These are phyloP conservation scores for Mylabris phalerata DNA, from an alignment of 1,140 invertebrate genomes.

Conservation along the genomic window DNA sequence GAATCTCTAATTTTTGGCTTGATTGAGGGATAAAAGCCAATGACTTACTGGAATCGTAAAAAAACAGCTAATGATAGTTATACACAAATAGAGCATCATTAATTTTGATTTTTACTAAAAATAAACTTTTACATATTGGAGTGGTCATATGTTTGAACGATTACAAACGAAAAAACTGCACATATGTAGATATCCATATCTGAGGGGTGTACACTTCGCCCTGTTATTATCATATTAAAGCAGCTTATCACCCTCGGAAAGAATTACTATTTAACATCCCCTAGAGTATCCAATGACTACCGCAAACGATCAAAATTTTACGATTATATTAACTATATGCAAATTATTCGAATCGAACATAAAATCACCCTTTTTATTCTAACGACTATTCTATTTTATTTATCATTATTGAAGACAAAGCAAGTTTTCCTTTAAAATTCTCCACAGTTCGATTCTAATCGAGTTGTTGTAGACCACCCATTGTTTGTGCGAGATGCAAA, in stretches of 20 bases:
- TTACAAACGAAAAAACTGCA: slow-evolving; percentile 4
- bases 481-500: not conserved
- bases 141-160: not conserved
- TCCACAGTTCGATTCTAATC: slow-evolving; percentile 7
- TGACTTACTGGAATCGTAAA: slow-evolving; percentile 1
- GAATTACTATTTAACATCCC: too few relatives aligned
- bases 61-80: not conserved
- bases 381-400: too few relatives aligned
- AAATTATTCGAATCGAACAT: not conserved
- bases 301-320: not conserved
- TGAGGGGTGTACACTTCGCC: slow-evolving; percentile 2
- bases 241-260: slow-evolving; percentile 4
- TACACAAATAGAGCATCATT: too few relatives aligned
- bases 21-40: slow-evolving; percentile 1
- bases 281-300: too few relatives aligned
- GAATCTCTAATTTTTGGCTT: slow-evolving; percentile 7
- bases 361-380: not conserved
- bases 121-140: not conserved
- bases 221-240: slow-evolving; percentile 11
- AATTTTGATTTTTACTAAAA: not conserved
- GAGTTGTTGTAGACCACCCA: slow-evolving; percentile 7
- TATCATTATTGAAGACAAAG: too few relatives aligned
- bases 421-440: not conserved
- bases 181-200: slow-evolving; percentile 10
- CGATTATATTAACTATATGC: slow-evolving; percentile 6